A percentile compares a stretch with the other conserved stretches of the same genome.
These are phyloP conservation scores for Parapsyche elsis DNA, from an alignment of 1,140 invertebrate genomes.

Conservation along the genomic window DNA sequence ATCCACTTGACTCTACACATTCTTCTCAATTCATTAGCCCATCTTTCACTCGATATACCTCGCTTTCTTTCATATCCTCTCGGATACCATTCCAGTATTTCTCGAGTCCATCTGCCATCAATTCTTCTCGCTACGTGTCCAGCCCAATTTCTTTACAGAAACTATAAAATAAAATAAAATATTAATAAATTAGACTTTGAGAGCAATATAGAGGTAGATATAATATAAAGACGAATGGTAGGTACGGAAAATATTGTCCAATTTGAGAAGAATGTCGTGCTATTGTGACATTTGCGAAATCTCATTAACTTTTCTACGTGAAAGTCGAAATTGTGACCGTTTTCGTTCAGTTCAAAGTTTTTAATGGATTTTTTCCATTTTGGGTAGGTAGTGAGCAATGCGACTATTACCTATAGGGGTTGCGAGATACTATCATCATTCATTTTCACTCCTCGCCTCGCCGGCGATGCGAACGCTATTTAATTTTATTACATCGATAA, in stretches of 20 bases:
- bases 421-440: not conserved
- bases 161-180: too few relatives aligned
- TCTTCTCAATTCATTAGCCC: too few relatives aligned
- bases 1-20: too few relatives aligned
- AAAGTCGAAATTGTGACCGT: not conserved
- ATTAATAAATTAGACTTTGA: too few relatives aligned
- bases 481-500: conserved; percentile 31
- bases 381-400: not conserved
- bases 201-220: too few relatives aligned
- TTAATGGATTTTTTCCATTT: not conserved
- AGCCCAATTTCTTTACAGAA: too few relatives aligned
- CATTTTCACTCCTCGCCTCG: not conserved
- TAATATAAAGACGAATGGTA: too few relatives aligned
- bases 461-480: not conserved
- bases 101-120: too few relatives aligned
- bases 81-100: too few relatives aligned
- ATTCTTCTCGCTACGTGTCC: too few relatives aligned
- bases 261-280: not conserved
- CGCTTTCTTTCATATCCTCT: too few relatives aligned
- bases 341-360: not conserved
- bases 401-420: not conserved
- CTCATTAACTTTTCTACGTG: not conserved
- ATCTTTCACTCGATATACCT: too few relatives aligned
- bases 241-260: not conserved
- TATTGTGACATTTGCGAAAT: conserved; percentile 21